phyloP scores from a whole-genome alignment of 2,113 vertebrate species.

The Atractosteus spatula region DNA sequence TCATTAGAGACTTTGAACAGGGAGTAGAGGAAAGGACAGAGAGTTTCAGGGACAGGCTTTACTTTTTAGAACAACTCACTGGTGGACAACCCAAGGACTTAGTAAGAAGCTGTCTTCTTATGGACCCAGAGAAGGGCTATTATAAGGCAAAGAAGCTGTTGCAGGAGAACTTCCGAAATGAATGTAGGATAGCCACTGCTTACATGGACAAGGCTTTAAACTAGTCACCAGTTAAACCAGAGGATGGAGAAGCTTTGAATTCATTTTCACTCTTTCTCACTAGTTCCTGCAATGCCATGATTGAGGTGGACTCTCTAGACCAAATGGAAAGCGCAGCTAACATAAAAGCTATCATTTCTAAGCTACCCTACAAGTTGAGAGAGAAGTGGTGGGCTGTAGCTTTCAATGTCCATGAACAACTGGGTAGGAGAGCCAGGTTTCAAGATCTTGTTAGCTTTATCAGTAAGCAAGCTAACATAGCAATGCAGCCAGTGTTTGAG shows the following conservation, averaged over 20 bases:
- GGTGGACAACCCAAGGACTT: conserved; percentile 1
- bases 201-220: conserved; percentile 12
- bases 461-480: conserved; percentile 13
- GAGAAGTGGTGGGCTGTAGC: conserved; percentile 19
- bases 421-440: conserved; percentile 10
- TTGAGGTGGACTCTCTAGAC: conserved; percentile 15
- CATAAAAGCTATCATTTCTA: conserved; percentile 5
- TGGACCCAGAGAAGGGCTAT: background rate
- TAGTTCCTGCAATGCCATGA: conserved; percentile 16
- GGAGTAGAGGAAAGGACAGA: background rate
- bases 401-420: conserved; percentile 15
- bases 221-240: conserved; percentile 6
- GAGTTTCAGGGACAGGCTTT: background rate
- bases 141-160: background rate
- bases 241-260: conserved; percentile 5
- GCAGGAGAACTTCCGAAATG: background rate
- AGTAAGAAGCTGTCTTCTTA: background rate
- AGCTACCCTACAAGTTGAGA: conserved; percentile 19
- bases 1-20: background rate
- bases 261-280: conserved; percentile 14
- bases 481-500: background rate
- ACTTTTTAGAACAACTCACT: background rate
- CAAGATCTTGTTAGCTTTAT: conserved; percentile 18
- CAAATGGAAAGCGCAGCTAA: conserved; percentile 16
- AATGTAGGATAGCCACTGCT: conserved; percentile 5